A percentile compares a stretch with the other conserved stretches of the same genome.
These are phyloP conservation scores for Sphaeramia orbicularis DNA, from an alignment of 2,797 vertebrate species.

Conservation along the genomic window DNA sequence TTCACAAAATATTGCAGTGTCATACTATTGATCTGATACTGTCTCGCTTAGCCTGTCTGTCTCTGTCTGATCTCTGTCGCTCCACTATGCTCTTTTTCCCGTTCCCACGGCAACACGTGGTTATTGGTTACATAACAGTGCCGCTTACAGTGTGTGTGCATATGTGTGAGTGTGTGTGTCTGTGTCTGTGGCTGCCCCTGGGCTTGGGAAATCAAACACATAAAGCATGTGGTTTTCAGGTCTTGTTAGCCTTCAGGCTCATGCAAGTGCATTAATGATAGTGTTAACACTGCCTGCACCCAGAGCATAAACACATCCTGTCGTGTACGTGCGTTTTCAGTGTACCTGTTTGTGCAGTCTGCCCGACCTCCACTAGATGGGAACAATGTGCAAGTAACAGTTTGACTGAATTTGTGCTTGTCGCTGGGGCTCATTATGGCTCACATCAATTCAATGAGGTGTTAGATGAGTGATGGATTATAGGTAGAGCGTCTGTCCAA, in stretches of 20 bases:
- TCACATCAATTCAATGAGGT: not conserved
- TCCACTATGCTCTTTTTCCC: constrained; percentile 26
- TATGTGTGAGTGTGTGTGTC: constrained; percentile 23
- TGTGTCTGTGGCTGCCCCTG: constrained; percentile 23
- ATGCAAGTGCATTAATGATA: constrained; percentile 31
- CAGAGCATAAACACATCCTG: not conserved
- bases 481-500: not conserved
- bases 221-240: constrained; percentile 35
- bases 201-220: constrained; percentile 45
- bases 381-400: constrained; percentile 38
- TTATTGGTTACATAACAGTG: constrained; percentile 67
- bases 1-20: constrained; percentile 19
- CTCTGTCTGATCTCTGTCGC: constrained; percentile 32
- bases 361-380: constrained; percentile 62
- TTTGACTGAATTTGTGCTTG: too few relatives aligned
- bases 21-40: constrained; percentile 42
- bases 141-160: constrained; percentile 16
- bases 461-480: constrained; percentile 17
- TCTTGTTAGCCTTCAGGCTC: constrained; percentile 25
- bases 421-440: not conserved
- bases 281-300: constrained; percentile 32
- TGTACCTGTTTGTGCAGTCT: constrained; percentile 40
- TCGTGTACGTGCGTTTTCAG: constrained; percentile 7
- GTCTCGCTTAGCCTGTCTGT: constrained; percentile 16
- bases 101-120: constrained; percentile 74